These are phyloP conservation scores for Clarias gariepinus DNA, from an alignment of 2,113 vertebrate species.

Conservation along the genomic window DNA sequence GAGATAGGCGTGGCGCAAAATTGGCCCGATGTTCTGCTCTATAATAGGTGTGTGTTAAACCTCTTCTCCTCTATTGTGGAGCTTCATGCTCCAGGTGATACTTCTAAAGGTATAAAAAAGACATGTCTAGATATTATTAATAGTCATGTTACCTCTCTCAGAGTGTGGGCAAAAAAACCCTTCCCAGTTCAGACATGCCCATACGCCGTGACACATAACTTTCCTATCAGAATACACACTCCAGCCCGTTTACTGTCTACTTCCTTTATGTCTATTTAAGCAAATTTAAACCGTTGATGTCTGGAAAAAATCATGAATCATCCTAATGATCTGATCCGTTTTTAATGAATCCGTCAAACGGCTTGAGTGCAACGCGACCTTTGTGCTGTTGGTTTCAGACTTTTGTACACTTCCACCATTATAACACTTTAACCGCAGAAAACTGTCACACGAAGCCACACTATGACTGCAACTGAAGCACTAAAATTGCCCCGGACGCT, in stretches of 20 bases:
- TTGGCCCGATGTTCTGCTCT: not conserved
- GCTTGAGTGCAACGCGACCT: not conserved
- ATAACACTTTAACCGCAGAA: not conserved
- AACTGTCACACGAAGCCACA: not conserved
- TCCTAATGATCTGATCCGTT: not conserved
- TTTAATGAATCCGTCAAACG: not conserved
- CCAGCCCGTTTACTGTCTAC: not conserved
- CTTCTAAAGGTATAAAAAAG: not conserved
- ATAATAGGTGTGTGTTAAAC: not conserved
- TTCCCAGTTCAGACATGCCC: not conserved
- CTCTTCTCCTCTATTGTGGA: not conserved
- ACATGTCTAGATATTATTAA: not conserved
- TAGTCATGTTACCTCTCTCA: not conserved
- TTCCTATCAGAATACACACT: not conserved
- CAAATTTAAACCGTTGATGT: not conserved
- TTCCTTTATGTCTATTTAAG: not conserved
- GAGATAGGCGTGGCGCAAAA: constrained; percentile 27
- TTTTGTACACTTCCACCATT: not conserved
- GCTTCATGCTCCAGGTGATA: not conserved
- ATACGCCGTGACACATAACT: constrained; percentile 3
- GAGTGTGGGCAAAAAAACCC: not conserved
- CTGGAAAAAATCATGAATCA: not conserved
- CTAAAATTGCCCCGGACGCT: too few relatives aligned
- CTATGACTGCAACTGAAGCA: too few relatives aligned
- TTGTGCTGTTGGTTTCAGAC: not conserved